Evolutionary conservation across 2,797 vertebrate genomes (phyloP).

Genomic region (Sciurus vulgaris): DNA sequence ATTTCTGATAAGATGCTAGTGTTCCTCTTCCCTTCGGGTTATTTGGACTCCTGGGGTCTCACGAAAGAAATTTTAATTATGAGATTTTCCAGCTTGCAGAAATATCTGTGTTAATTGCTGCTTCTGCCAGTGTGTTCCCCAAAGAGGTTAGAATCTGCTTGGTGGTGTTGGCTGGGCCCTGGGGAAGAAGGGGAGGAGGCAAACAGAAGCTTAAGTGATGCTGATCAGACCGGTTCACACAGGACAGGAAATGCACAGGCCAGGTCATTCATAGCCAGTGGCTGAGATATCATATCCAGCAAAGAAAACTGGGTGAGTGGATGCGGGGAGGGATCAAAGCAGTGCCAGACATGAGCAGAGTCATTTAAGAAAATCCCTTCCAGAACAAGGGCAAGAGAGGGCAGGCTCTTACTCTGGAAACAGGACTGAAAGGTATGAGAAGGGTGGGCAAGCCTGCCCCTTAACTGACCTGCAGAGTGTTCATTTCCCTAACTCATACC

Average conservation of each 20-base stretch:
- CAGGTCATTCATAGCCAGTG: not conserved
- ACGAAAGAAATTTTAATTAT: conserved; percentile 75
- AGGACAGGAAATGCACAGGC: not conserved
- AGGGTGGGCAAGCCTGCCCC: not conserved
- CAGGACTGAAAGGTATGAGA: not conserved
- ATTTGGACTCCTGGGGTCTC: conserved; percentile 69
- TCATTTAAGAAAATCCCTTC: not conserved
- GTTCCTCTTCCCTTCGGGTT: conserved; percentile 25
- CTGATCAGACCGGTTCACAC: not conserved
- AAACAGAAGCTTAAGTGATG: not conserved
- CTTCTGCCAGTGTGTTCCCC: conserved; percentile 9
- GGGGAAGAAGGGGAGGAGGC: not conserved
- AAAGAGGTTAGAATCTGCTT: not conserved
- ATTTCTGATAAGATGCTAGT: conserved; percentile 31
- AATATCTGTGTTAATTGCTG: conserved; percentile 70
- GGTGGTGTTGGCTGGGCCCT: not conserved
- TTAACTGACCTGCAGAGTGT: not conserved
- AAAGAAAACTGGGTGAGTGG: not conserved
- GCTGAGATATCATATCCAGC: not conserved
- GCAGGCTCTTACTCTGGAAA: not conserved
- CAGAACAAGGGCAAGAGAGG: not conserved
- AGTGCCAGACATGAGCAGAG: not conserved
- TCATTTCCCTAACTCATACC: not conserved
- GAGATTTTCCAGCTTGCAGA: conserved; percentile 69
- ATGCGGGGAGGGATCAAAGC: not conserved